Percentiles rank a stretch among this genome's conserved stretches.
These are phyloP conservation scores for Cecidostiba fungosa DNA, from an alignment of 2,888 invertebrate genomes.

Conservation along the genomic window DNA sequence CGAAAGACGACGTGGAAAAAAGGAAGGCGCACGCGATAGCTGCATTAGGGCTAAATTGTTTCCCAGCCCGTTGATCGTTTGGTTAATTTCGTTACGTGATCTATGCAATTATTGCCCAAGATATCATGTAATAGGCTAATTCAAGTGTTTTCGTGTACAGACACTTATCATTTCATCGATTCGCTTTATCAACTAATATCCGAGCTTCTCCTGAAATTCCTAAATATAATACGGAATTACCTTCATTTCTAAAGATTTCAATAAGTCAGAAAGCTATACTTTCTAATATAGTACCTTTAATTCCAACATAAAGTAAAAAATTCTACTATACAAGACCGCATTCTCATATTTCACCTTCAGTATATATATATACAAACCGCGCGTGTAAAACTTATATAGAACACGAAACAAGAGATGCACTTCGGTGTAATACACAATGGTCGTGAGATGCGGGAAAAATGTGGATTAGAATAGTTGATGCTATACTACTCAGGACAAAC, in stretches of 20 bases:
- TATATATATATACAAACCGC: too few relatives aligned
- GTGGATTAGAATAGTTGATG: constrained; percentile 20
- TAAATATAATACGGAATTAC: too few relatives aligned
- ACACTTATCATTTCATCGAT: neutral
- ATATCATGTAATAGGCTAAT: constrained; percentile 40
- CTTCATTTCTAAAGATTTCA: too few relatives aligned
- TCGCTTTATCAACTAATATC: neutral
- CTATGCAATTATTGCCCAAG: constrained; percentile 17
- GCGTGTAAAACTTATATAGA: neutral
- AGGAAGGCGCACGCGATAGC: constrained; percentile 38
- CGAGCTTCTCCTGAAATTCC: neutral
- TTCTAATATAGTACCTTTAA: too few relatives aligned
- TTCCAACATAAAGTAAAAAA: too few relatives aligned
- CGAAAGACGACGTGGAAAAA: constrained; percentile 1
- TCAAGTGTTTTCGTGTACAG: constrained; percentile 12
- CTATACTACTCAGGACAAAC: neutral
- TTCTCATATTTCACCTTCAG: neutral
- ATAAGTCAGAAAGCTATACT: too few relatives aligned
- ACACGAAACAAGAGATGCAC: constrained; percentile 1
- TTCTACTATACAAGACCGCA: neutral
- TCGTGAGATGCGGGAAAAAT: neutral
- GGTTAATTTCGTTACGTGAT: constrained; percentile 48
- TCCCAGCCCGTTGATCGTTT: constrained; percentile 23
- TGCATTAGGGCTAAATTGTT: constrained; percentile 48
- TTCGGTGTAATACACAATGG: too few relatives aligned